Conservation (phyloP, 2,888 invertebrate species). For the Eugnorisma glareosa region DNA sequence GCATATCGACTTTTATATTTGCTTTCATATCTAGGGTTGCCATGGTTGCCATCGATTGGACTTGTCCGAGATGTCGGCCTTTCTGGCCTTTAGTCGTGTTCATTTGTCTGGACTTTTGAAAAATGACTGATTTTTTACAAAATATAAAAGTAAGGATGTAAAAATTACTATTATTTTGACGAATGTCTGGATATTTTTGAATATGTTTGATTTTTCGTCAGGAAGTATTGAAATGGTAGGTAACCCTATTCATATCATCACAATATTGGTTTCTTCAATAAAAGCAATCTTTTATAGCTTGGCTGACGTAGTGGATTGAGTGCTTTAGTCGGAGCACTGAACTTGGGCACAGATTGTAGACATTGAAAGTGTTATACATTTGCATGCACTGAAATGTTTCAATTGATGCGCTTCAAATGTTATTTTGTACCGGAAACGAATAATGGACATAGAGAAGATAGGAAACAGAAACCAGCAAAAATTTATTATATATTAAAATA, state of each 20-base stretch:
- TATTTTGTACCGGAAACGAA: constrained; percentile 14
- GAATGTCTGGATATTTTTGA: not conserved
- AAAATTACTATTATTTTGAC: not conserved
- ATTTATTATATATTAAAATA: not conserved
- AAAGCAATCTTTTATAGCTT: constrained; percentile 51
- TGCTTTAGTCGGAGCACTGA: constrained; percentile 59
- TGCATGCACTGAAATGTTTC: constrained; percentile 21
- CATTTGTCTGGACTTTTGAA: not conserved
- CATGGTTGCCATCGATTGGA: not conserved
- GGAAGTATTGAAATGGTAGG: not conserved
- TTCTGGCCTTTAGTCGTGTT: not conserved
- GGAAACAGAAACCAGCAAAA: no score
- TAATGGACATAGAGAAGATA: not conserved
- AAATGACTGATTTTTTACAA: not conserved
- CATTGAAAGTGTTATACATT: constrained; percentile 44
- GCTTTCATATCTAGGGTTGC: not conserved
- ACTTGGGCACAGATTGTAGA: constrained; percentile 39
- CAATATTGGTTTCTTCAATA: constrained; percentile 55
- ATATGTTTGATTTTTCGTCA: not conserved
- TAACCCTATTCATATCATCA: constrained; percentile 25
- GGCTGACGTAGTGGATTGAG: constrained; percentile 36
- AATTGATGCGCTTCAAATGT: constrained; percentile 3
- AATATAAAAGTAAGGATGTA: not conserved
- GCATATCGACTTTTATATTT: constrained; percentile 36
- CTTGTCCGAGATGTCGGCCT: not conserved